phyloP scores from a whole-genome alignment of 2,888 invertebrate species.

The Pachycephus smyrnensis region DNA sequence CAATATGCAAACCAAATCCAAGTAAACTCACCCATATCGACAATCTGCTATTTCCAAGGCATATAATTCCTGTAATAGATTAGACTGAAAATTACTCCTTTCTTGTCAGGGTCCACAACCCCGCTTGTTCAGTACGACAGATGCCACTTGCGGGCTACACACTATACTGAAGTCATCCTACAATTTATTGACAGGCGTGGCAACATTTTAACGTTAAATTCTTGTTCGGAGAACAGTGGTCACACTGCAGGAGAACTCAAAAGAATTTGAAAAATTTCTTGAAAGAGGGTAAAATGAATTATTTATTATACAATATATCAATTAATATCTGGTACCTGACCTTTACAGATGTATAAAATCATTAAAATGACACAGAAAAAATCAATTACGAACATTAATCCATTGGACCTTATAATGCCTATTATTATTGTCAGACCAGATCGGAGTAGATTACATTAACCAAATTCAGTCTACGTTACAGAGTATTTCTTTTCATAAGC shows the following conservation, averaged over 20 bases:
- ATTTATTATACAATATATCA: background rate
- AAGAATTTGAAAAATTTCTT: background rate
- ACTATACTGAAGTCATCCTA: background rate
- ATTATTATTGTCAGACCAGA: background rate
- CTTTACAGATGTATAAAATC: background rate
- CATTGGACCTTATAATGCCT: background rate
- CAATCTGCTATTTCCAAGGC: slow-evolving; percentile 43
- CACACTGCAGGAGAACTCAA: background rate
- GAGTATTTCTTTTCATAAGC: background rate
- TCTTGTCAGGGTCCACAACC: background rate
- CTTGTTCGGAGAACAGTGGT: background rate
- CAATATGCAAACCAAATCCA: background rate
- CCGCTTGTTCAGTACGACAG: background rate
- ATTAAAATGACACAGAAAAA: background rate
- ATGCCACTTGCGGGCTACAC: background rate
- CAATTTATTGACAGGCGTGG: background rate
- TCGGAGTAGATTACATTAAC: background rate
- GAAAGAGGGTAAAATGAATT: background rate
- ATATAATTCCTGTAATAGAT: slow-evolving; percentile 43
- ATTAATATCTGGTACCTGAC: background rate
- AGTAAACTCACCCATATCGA: slow-evolving; percentile 49
- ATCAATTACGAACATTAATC: background rate
- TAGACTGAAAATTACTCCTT: background rate
- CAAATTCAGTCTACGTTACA: background rate
- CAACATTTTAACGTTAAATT: background rate